Evolutionary conservation across 64 coral and sea anemone genomes (phyloP), one percentile per base, ranked within the genome.

Genomic region (Exaiptasia diaphana): DNA sequence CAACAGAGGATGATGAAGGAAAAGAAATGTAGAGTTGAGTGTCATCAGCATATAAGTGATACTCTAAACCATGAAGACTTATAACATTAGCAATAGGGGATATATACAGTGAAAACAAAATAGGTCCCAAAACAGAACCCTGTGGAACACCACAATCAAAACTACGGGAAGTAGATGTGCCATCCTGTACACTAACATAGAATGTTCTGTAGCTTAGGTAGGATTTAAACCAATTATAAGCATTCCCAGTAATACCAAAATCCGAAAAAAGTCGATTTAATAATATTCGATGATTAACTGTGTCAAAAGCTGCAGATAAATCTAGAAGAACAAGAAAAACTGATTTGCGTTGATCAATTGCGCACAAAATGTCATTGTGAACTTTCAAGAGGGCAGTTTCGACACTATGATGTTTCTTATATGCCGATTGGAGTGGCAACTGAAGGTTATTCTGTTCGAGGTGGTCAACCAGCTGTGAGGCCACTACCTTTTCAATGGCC

Each of bases 21-120:
- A 81, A 81, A 40, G 77, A 63, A 40, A 80, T 15, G 64, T 80
- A 64, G 14, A 80, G 77, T n/a, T 61, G 75, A n/a, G 49, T 81
- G 62, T 81, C 78, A 67, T 81, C 62, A 28, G 78, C 78, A 43
- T 81, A 79, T 14, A 79, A 32, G 21, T 68, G 64, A 68, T 33
- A 36, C 8, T 68, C 37, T 33, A 68, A 33, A 37, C 64, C 38
- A 13, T 38, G 38, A n/a, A 25, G 1, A 33, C 64, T 68, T 10
- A 68, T 68, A 37, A 68, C 37, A 33, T 68, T 13, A 20, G 26
- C 64, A 15, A 68, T 68, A 68, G 64, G 64, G 4, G 64, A 68
- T 21, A 33, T 68, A 33, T 68, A 68, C n/a, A 68, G 29, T 18
- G 37, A 33, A 29, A 33, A 68, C n/a, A 68, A 41, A 25, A 68